phyloP scores from a whole-genome alignment of 2,113 vertebrate genomes.

The Cebus imitator region DNA sequence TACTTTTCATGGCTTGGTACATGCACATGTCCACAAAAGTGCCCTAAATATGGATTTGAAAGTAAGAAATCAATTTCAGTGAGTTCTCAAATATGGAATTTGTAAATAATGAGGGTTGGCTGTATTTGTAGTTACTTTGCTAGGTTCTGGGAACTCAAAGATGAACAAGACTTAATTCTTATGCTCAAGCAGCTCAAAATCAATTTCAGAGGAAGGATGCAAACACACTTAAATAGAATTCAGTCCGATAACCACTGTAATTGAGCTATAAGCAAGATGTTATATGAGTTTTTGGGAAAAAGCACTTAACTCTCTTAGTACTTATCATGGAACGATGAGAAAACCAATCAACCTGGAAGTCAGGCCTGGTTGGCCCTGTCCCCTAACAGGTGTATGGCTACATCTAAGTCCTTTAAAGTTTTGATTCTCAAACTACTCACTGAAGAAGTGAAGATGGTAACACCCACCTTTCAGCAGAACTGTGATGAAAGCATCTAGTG shows the following conservation, averaged over 20 bases:
- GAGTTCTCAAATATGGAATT: neutral
- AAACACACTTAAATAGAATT: neutral
- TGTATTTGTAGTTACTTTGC: neutral
- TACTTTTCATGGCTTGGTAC: neutral
- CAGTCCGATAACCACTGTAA: neutral
- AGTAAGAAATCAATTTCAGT: neutral
- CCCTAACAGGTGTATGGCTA: neutral
- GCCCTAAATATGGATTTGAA: neutral
- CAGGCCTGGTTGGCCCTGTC: neutral
- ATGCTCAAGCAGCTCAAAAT: neutral
- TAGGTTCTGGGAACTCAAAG: neutral
- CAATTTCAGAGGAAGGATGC: neutral
- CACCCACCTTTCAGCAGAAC: neutral
- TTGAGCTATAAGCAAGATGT: neutral
- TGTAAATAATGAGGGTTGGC: neutral
- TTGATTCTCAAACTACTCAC: neutral
- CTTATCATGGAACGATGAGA: neutral
- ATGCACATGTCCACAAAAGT: neutral
- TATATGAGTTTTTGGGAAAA: neutral
- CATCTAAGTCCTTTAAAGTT: neutral
- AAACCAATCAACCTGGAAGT: neutral
- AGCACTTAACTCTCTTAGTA: neutral
- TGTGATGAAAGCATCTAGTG: neutral
- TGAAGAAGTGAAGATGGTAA: neutral
- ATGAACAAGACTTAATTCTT: neutral